Percentiles rank a stretch among this genome's conserved stretches.
These are phyloP conservation scores for Anhinga rufa DNA, from an alignment of 2,113 vertebrate species.

Conservation along the genomic window DNA sequence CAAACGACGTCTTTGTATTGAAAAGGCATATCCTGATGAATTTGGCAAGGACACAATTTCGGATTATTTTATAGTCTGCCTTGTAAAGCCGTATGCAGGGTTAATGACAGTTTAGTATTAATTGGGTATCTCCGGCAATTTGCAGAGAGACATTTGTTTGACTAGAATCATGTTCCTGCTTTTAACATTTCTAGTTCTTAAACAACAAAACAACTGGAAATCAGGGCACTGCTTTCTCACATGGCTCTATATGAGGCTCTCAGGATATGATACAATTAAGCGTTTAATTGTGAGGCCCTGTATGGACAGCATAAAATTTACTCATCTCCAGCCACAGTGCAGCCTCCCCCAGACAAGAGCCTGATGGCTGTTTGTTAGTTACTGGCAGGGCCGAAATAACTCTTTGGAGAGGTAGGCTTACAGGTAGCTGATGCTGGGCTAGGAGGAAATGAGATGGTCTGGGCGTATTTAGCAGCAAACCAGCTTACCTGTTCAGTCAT, in stretches of 20 bases:
- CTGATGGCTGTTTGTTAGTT: background rate
- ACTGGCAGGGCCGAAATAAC: background rate
- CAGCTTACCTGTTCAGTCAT: background rate
- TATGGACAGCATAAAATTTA: background rate
- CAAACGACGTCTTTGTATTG: background rate
- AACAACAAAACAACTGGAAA: background rate
- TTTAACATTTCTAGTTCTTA: background rate
- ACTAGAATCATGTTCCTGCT: background rate
- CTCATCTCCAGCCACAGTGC: background rate
- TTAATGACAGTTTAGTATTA: constrained; percentile 30
- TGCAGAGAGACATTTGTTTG: background rate
- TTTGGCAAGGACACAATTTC: background rate
- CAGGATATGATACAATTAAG: background rate
- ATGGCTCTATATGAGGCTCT: background rate
- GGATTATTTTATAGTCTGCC: background rate
- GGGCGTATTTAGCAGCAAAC: background rate
- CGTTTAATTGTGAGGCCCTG: background rate
- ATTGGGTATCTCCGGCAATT: background rate
- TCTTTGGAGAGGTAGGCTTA: background rate
- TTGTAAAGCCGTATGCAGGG: background rate
- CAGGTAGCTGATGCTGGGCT: background rate
- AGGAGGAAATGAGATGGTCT: background rate
- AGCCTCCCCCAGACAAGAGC: background rate
- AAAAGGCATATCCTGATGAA: background rate
- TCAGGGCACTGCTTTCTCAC: background rate